Percentiles rank a stretch among this genome's conserved stretches.
Conservation (phyloP, 2,113 vertebrate species). For the Xenopus tropicalis region DNA sequence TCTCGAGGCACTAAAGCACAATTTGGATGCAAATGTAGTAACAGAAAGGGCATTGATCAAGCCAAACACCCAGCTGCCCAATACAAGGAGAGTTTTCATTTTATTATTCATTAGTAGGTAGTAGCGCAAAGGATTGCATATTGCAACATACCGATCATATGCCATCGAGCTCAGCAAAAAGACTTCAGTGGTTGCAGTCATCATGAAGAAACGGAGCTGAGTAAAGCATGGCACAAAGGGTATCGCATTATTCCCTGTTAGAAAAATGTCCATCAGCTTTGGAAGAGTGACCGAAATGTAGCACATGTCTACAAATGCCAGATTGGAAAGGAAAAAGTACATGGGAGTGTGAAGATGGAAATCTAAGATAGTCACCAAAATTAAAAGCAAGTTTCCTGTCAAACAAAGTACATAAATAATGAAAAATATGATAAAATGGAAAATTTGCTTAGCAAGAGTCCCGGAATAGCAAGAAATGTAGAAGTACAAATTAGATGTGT, state of each 20-base stretch:
- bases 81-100: background rate
- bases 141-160: slow-evolving; percentile 52
- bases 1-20: background rate
- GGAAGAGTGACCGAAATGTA: slow-evolving; percentile 5
- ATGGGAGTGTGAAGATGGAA: slow-evolving; percentile 2
- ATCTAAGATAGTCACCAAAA: background rate
- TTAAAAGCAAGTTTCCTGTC: background rate
- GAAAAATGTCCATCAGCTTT: slow-evolving; percentile 14
- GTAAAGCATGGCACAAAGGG: background rate
- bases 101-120: background rate
- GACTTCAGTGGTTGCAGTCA: background rate
- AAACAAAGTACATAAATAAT: background rate
- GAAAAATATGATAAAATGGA: background rate
- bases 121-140: slow-evolving; percentile 53
- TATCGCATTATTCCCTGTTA: background rate
- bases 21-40: slow-evolving; percentile 21
- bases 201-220: background rate
- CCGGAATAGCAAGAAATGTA: background rate
- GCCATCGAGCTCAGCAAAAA: slow-evolving; percentile 55
- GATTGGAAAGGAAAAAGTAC: slow-evolving; percentile 4
- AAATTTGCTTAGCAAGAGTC: background rate
- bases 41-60: slow-evolving; percentile 28
- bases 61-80: background rate
- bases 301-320: slow-evolving; percentile 8
- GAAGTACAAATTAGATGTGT: background rate